Evolutionary conservation across 2,797 vertebrate species (phyloP).

Genomic region (Sebastes hubbsi): DNA sequence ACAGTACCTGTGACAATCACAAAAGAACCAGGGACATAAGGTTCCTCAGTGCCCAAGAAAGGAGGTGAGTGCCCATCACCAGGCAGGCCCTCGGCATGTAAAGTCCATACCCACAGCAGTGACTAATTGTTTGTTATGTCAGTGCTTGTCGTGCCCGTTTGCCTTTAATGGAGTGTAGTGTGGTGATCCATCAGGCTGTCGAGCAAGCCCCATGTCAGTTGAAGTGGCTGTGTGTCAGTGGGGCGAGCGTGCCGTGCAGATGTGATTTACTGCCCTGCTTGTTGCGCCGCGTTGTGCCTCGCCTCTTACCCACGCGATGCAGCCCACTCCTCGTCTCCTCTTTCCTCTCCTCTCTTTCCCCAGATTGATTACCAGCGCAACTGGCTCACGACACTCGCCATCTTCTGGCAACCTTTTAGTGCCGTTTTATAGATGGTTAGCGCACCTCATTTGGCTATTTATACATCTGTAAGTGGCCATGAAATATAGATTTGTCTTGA

Average conservation of each 20-base stretch:
- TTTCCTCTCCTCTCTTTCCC: constrained; percentile 53
- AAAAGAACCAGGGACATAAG: not conserved
- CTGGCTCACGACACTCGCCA: constrained; percentile 76
- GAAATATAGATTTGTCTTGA: constrained; percentile 89
- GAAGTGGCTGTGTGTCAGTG: constrained; percentile 78
- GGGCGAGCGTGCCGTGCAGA: constrained; percentile 63
- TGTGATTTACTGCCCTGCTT: constrained; percentile 84
- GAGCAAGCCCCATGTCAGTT: constrained; percentile 76
- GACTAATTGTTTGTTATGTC: constrained; percentile 88
- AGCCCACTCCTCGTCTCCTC: constrained; percentile 54
- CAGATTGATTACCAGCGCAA: constrained; percentile 83
- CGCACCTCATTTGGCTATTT: constrained; percentile 87
- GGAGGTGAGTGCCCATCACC: constrained; percentile 51
- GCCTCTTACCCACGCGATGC: constrained; percentile 62
- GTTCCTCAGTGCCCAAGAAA: constrained; percentile 7
- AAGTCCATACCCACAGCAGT: constrained; percentile 70
- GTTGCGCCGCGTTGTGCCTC: constrained; percentile 62
- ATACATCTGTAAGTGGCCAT: constrained; percentile 88
- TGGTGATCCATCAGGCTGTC: constrained; percentile 84
- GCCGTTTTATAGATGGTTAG: constrained; percentile 86
- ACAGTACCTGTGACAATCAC: not conserved
- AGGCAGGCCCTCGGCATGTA: constrained; percentile 47
- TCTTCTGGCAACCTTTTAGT: constrained; percentile 86
- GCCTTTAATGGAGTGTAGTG: constrained; percentile 85
- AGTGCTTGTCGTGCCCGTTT: constrained; percentile 74